Evolutionary conservation across 2,113 vertebrate genomes (phyloP), one percentile per base, ranked within the genome.

Genomic region (Chunga burmeisteri): DNA sequence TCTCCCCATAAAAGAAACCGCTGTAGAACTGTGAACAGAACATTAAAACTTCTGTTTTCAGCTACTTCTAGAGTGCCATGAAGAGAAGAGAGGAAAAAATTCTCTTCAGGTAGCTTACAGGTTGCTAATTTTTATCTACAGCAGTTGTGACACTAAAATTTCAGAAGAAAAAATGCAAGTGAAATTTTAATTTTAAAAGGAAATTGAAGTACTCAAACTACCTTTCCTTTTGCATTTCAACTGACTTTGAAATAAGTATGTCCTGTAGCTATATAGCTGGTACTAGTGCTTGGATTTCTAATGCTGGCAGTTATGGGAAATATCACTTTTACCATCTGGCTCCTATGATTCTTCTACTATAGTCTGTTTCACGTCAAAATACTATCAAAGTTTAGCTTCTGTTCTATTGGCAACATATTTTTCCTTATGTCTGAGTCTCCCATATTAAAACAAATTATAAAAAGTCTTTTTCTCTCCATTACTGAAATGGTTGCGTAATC

Each of bases 331-430:
- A 65, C 67, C 78, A 96, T 96, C 90, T 97, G 84, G 91, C 38
- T 97, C 29, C 73, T 70, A 29, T 90, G 71, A 96, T 81, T 97
- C 86, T 89, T 95, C 68, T 62, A 75, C 32, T 77, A 67, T 95
- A 94, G 86, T 96, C 91, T 92, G 36, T 89, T 97, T 92, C 91
- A 36, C 0, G 1, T 94, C 85, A 94, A 96, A 94, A 93, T 92
- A 92, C 21, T 62, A 88, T 78, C 70, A 95, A 96, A 95, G 36
- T 92, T 94, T 94, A 97, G 75, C 89, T 92, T 73, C 59, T 96
- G 23, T 46, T 96, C 78, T 86, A 65, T 90, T 95, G 53, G 77
- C 78, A 96, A 86, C n/a, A 65, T 59, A 44, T 91, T 84, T 92
- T 96, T 90, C 62, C 58, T 30, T 81, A 92, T 63, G 61, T 18